Evolutionary conservation across 2,113 vertebrate species (phyloP).

Genomic region (Tichodroma muraria): DNA sequence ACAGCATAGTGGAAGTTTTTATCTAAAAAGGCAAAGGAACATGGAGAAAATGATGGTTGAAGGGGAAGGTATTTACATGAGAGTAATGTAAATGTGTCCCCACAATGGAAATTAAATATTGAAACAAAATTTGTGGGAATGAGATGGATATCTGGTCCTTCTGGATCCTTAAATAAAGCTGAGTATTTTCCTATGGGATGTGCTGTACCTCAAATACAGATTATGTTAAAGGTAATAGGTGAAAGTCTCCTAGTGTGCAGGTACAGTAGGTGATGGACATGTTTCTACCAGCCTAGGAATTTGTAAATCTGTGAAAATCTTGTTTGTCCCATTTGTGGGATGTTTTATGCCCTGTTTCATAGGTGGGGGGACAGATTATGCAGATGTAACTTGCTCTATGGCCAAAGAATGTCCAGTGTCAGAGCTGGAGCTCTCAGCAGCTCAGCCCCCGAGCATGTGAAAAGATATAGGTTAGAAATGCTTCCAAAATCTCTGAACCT

Average conservation of each 20-base stretch:
- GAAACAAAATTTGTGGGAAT: neutral
- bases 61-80: neutral
- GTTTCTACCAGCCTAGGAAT: neutral
- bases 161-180: neutral
- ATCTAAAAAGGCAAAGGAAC: neutral
- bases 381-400: neutral
- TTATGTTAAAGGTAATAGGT: neutral
- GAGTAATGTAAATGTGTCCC: neutral
- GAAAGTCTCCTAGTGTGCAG: neutral
- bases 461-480: neutral
- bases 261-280: neutral
- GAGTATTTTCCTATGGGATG: neutral
- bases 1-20: neutral
- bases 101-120: neutral
- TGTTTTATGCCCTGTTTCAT: neutral
- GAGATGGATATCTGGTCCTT: neutral
- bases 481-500: neutral
- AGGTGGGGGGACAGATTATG: neutral
- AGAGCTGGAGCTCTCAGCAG: neutral
- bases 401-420: neutral
- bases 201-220: neutral
- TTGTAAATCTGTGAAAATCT: neutral
- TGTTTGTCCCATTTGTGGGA: neutral
- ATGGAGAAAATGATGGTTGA: neutral
- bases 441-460: neutral